Evolutionary conservation across 2,113 vertebrate species (phyloP).

Genomic region (Tichodroma muraria): DNA sequence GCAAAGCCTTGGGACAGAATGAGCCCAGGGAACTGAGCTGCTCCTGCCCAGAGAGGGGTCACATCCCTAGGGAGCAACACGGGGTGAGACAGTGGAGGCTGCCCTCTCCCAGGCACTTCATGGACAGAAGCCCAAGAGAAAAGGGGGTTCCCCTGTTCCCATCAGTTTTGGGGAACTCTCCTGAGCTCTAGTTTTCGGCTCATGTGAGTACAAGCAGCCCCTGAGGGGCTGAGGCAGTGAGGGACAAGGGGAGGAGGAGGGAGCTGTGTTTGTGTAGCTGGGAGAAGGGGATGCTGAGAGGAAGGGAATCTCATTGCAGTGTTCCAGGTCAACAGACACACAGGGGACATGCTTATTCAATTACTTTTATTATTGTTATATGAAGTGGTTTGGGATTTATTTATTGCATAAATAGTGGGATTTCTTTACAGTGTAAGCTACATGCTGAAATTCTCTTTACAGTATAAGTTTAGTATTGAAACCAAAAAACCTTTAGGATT

Average conservation of each 20-base stretch:
- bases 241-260: not conserved
- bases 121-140: not conserved
- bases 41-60: not conserved
- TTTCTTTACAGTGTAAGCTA: not conserved
- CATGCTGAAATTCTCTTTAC: not conserved
- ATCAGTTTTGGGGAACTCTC: not conserved
- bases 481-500: fast-evolving
- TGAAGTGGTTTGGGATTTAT: not conserved
- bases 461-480: not conserved
- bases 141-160: not conserved
- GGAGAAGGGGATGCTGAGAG: not conserved
- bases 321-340: not conserved
- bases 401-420: not conserved
- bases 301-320: not conserved
- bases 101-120: no score
- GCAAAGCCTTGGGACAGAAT: not conserved
- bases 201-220: fast-evolving
- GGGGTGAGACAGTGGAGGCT: no score
- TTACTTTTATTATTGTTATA: not conserved
- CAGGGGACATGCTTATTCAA: not conserved
- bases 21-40: not conserved
- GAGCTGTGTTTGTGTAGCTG: not conserved
- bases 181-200: not conserved
- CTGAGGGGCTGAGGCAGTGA: not conserved
- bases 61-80: fast-evolving